Base-by-base conservation (phyloP, 2,113 vertebrate species). In the Aviceda subcristata region DNA sequence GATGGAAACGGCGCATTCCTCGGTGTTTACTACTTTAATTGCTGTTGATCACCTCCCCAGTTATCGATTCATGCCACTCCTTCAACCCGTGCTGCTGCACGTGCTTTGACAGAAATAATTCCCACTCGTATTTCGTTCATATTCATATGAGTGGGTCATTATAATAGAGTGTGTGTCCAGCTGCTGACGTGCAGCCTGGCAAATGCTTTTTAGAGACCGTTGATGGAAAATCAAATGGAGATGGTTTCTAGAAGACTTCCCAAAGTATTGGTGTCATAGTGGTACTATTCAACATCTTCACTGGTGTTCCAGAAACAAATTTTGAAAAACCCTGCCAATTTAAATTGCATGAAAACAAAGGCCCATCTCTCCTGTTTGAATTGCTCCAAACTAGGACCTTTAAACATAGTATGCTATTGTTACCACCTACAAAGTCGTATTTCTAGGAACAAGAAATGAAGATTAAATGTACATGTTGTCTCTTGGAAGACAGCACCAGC, bases 1-100 rank as follows among this genome's bases (percentile, higher is more conserved):
- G 34, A 41, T 85, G 36, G 21, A 87, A 82, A 46, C 69, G 91
- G 92, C 87, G 88, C 85, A 94, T 95, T 96, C 77, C 81, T 96
- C 45, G 38, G 84, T 21, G 66, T 55, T 95, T 87, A 85, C 39
- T 17, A 29, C 13, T 68, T 87, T 60, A 78, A 91, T 94, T 94
- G 90, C 90, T 45, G 30, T 60, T 94, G 67, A 69, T 94, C 57
- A 15, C 6, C 2, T 45, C n/a, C 38, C 69, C 1, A 3, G 29
- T 84, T 76, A 95, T 94, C 56, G 53, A 39, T 64, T 72, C 8
- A 2, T n/a, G 43, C 39, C 60, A 8, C 23, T 86, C 38, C 27
- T 88, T 82, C 39, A 68, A 72, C 64, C n/a, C 8, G 2, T 85
- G 55, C 32, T 87, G 19, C 62, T 83, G 30, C 57, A 81, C 0